Base-by-base conservation (phyloP, 2,797 vertebrate genomes). In the Scleropages formosus region DNA sequence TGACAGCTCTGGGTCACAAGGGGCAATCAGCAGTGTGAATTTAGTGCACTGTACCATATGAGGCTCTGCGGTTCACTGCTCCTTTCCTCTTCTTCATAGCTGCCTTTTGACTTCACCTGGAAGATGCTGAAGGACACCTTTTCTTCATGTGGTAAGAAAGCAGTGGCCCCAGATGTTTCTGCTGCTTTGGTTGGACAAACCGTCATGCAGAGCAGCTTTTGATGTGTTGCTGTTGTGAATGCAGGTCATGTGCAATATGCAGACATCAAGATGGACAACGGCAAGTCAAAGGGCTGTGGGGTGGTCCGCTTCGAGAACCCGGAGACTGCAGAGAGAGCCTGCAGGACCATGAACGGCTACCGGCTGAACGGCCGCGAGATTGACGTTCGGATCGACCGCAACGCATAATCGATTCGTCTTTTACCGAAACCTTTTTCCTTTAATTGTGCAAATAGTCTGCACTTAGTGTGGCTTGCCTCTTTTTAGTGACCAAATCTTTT, bases 111-210 rank as follows among this genome's bases (percentile, higher is more conserved):
- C 85, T 98, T 98, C 82, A 97, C 95, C 78, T 99, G 96, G 96
- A 98, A 98, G 88, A 98, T 96, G 94, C 90, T 99, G 82, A 99
- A 99, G 87, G 97, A 99, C 86, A 96, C 96, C 81, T 99, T 99
- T 87, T 98, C 94, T 59, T 92, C 96, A 66, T 99, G 96, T 53
- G 97, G 96, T 99, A 89, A 94, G 85, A 70, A n/a, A 8, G 20
- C 1, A 26, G 13, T 3, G 4, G 8, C 18, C 6, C n/a, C n/a
- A n/a, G n/a, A n/a, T n/a, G n/a, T n/a, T 1, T 16, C 73, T 15
- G 12, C 4, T 44, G 3, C 16, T 66, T 10, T 24, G 4, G 20
- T 9, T 22, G 4, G 4, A n/a, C 1, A 0, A 60, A 18, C n/a
- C 24, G 3, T n/a, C 0, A 39, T 24, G 24, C 66, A 22, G 20